Evolutionary conservation across 2,888 invertebrate species (phyloP), one percentile per base, ranked within the genome.

Genomic region (Fragum sueziense): DNA sequence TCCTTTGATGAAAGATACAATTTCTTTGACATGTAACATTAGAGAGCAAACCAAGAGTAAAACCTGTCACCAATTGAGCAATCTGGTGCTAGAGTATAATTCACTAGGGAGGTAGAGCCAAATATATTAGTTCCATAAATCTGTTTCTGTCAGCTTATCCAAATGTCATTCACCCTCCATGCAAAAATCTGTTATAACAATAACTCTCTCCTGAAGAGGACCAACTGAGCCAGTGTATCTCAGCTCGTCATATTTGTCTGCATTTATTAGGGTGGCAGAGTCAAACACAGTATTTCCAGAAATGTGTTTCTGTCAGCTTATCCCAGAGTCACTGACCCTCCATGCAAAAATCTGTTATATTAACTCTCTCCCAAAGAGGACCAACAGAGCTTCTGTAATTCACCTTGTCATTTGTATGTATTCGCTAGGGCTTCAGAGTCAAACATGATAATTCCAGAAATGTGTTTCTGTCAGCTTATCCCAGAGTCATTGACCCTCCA

Each of bases 271-370:
- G n/a, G n/a, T n/a, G n/a, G n/a, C n/a, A n/a, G n/a, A n/a, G n/a
- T n/a, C n/a, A n/a, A n/a, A n/a, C n/a, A n/a, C n/a, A n/a, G n/a
- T n/a, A n/a, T n/a, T 57, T 1, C 25, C 57, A 22, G 57, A 25
- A 57, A n/a, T 22, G 57, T 57, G 57, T 57, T 57, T 57, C 25
- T 57, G 57, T 57, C 57, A 57, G 57, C 22, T 57, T 22, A 57
- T 57, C 57, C 25, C 25, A 22, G 57, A 57, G 57, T 57, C 57
- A 57, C 2, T 57, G 57, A 57, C 57, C 57, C 57, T 22, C 22
- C 57, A 57, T 22, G 57, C 22, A 57, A 11, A 57, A 25, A 1
- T 22, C 57, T 57, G 47, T 17, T n/a, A 20, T 47, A 47, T 47
- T 1, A n/a, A 47, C 20, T 47, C n/a, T 17, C 17, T 3, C n/a